These are phyloP conservation scores for Phoxinus phoxinus DNA, from an alignment of 2,113 vertebrate genomes.

Conservation along the genomic window DNA sequence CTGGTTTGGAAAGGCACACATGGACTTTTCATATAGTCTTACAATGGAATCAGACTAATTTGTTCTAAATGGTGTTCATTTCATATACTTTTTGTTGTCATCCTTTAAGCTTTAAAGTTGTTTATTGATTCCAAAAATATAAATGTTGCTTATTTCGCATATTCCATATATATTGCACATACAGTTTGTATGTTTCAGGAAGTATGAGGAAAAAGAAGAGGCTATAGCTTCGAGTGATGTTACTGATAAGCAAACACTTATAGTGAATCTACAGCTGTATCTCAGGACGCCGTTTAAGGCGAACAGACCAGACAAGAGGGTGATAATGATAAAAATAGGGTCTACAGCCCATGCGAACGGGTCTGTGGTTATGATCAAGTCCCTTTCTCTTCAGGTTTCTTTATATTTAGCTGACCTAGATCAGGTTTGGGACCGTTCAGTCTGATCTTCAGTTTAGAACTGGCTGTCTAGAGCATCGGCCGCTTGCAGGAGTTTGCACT, in stretches of 20 bases:
- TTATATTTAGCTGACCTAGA: constrained; percentile 52
- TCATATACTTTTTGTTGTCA: too few relatives aligned
- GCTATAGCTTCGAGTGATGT: not conserved
- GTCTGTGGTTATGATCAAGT: constrained; percentile 37
- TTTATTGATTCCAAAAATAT: not conserved
- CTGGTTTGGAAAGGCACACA: not conserved
- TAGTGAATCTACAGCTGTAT: constrained; percentile 30
- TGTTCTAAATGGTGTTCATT: not conserved
- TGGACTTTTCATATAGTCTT: not conserved
- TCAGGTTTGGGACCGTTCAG: constrained; percentile 11
- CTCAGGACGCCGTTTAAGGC: constrained; percentile 35
- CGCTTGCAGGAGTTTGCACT: not conserved
- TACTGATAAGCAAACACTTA: constrained; percentile 41
- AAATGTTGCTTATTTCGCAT: not conserved
- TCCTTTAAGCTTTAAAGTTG: not conserved
- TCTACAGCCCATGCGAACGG: constrained; percentile 12
- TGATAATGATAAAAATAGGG: constrained; percentile 52
- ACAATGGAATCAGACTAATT: not conserved
- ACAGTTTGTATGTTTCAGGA: not conserved
- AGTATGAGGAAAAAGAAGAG: not conserved
- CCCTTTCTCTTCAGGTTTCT: constrained; percentile 40
- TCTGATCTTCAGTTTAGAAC: not conserved
- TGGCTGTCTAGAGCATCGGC: not conserved
- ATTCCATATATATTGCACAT: not conserved
- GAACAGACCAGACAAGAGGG: not conserved